Evolutionary conservation across 2,113 vertebrate genomes (phyloP).

Genomic region (Copsychus sechellarum): DNA sequence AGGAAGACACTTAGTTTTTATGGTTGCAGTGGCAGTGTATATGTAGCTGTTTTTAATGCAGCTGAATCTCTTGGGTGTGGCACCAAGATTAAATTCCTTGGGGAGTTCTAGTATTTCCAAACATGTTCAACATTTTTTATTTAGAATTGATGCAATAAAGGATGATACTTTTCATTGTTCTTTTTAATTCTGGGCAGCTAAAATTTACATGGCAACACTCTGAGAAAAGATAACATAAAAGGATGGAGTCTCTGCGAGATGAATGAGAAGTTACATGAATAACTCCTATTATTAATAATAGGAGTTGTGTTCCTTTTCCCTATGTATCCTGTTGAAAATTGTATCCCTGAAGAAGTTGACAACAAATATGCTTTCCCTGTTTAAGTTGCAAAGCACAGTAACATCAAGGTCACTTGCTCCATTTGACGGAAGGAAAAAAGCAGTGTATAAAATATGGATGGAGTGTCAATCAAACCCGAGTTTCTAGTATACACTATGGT

Average conservation of each 20-base stretch:
- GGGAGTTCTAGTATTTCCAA: not conserved
- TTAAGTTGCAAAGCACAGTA: conserved; percentile 60
- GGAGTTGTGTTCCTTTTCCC: conserved; percentile 10
- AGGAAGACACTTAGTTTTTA: not conserved
- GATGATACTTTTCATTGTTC: not conserved
- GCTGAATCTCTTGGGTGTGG: not conserved
- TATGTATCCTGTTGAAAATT: not conserved
- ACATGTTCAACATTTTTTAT: not conserved
- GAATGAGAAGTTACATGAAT: not conserved
- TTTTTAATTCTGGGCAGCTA: not conserved
- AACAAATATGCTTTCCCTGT: conserved; percentile 49
- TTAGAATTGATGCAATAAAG: not conserved
- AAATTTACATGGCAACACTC: not conserved
- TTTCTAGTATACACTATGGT: conserved; percentile 66
- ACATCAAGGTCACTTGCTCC: conserved; percentile 71
- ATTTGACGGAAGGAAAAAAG: conserved; percentile 54
- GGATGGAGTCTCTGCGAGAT: not conserved
- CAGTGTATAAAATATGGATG: conserved; percentile 68
- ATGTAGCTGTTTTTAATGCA: not conserved
- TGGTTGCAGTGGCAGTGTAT: not conserved
- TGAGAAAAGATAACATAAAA: not conserved
- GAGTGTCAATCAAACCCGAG: conserved; percentile 62
- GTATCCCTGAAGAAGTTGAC: conserved; percentile 56
- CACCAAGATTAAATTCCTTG: not conserved
- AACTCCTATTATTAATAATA: conserved; percentile 14